Base-by-base conservation (phyloP, 2,797 vertebrate species). In the Pangasius krempfi region DNA sequence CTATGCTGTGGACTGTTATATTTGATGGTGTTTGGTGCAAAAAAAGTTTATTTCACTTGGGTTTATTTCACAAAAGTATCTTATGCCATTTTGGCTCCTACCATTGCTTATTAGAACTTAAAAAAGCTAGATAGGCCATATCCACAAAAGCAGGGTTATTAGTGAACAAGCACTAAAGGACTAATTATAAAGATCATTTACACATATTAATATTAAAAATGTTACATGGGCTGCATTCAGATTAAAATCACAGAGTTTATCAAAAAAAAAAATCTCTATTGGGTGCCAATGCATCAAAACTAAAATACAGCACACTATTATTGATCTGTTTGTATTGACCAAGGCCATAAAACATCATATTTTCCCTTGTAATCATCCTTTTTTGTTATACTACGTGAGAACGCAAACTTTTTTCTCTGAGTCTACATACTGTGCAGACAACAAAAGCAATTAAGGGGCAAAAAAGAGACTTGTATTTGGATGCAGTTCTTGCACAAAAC, bases 321-420 rank as follows among this genome's bases (percentile, higher is more conserved):
- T 85, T 78, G 58, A 85, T 68, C 72, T 79, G 89, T 86, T 79
- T 78, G 14, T 85, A 25, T 79, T 12, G 76, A 58, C 10, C n/a
- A 5, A 87, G 16, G 4, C 7, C 18, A 25, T 66, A 79, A 86
- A 85, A 25, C 70, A 20, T 27, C 13, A 54, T 4, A 37, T 85
- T 82, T 89, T 89, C 76, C 6, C 84, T 12, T 81, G 52, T 72
- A 87, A 83, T 80, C 70, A 84, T 84, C 13, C n/a, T 64, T 40
- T 66, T 66, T 30, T 89, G 85, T 84, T 72, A 72, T 27, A 64
- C 56, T 37, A 72, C 70, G 40, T 62, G 33, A 44, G 25, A 18
- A 86, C 47, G n/a, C 60, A 58, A 40, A 40, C 52, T 75, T 62
- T 86, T 62, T 82, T 27, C 30, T 50, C 18, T 76, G 27, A 62